Base-by-base conservation (phyloP, 2,888 invertebrate species). In the Pecten maximus region DNA sequence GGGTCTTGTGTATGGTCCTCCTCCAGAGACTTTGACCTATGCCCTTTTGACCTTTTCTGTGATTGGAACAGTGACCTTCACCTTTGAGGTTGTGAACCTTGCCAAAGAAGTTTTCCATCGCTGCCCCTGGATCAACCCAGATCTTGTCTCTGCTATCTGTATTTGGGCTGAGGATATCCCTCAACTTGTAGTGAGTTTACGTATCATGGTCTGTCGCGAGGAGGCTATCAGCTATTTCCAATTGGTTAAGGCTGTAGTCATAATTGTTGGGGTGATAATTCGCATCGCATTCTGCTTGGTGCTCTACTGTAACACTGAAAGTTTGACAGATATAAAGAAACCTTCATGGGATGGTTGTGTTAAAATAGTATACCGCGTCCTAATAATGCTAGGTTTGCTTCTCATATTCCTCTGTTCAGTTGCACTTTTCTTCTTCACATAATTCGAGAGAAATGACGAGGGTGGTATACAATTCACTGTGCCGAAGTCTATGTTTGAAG, bases 1-100 rank as follows among this genome's bases (percentile, higher is more conserved):
- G 16, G 95, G 93, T 3, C 93, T 95, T 19, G 95, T 95, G n/a
- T 94, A 94, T 89, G 95, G 95, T 0, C 92, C 93, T 2, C 92
- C 93, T 0, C 90, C 89, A 0, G 40, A 28, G 6, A 44, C 44
- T 0, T 91, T 92, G 0, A 89, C 92, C 23, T 91, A 88, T 86
- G 87, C 91, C 39, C 90, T 95, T n/a, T 50, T 94, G 39, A 90
- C 91, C 39, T 93, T 94, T 90, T 93, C 93, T n/a, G 90, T 93
- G 44, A 39, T 94, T 15, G 94, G 95, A 23, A 91, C 92, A 28
- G 40, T 92, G n/a, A 90, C 91, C n/a, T 93, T 91, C 88, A 88
- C 91, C 12, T 40, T 91, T 50, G 93, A 93, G 50, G 88, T 91
- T 3, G 28, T 88, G 0, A 92, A 93, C 88, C 60, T 92, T 8